Evolutionary conservation across 2,888 invertebrate genomes (phyloP), one percentile per base, ranked within the genome.

Genomic region (Diaprepes abbreviatus): DNA sequence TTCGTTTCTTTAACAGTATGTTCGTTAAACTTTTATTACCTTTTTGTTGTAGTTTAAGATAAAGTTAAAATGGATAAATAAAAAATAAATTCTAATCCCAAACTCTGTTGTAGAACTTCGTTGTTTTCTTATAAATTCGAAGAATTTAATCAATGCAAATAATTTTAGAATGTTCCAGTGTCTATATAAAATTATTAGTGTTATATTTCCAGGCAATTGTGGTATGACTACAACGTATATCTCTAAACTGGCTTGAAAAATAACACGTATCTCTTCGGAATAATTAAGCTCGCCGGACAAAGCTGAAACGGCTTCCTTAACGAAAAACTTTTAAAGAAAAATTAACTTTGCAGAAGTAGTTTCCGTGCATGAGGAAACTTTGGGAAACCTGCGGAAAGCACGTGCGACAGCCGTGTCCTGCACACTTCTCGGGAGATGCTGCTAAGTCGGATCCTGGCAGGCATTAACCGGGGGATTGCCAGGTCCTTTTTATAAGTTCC

Each of bases 381-480:
- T 62, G n/a, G 35, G 38, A 60, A 68, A 62, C 55, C 21, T 35
- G 43, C 52, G 64, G 69, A 64, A 69, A 69, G 63, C 69, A 69
- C 69, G 69, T 69, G 69, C 69, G 69, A 58, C 64, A 64, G 33
- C 48, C 69, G 69, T 69, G 69, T 69, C 64, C 57, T 58, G 69
- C 69, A 69, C 69, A 63, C 69, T 69, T 64, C 59, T 69, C 54
- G 35, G 33, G 24, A 69, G 69, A 69, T 69, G 59, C 58, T 59
- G 69, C 43, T 64, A 64, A 69, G 69, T 69, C 69, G 54, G 64
- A 69, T 69, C 64, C 69, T 57, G 58, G 63, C 64, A 52, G 58
- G 69, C 64, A 69, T 69, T 69, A 69, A 69, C 69, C 63, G 28
- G 36, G 43, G 69, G 69, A 69, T 69, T 69, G 69, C 58, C 66